These are phyloP conservation scores for Plebejus anna DNA, from an alignment of 2,888 invertebrate genomes.

Conservation along the genomic window DNA sequence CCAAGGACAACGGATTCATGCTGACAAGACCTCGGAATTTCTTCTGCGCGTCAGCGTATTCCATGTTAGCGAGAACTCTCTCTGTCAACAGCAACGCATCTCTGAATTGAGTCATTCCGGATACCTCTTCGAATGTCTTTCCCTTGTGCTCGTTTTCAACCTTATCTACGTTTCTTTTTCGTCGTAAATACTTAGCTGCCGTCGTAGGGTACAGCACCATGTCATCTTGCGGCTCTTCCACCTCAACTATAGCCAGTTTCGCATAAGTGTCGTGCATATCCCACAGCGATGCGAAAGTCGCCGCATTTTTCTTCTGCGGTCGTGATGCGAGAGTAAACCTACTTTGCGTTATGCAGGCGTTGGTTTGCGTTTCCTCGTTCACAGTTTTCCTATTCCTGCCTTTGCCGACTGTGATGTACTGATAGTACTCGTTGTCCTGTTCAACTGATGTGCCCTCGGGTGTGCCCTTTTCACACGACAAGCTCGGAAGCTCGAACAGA, in stretches of 20 bases:
- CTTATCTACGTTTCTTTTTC: slow-evolving; percentile 43
- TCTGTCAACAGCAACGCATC: slow-evolving; percentile 84
- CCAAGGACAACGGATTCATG: slow-evolving; percentile 81
- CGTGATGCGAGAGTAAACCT: slow-evolving; percentile 81
- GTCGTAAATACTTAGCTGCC: slow-evolving; percentile 53
- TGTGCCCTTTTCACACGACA: slow-evolving; percentile 80
- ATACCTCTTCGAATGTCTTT: slow-evolving; percentile 56
- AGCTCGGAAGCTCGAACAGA: slow-evolving; percentile 82
- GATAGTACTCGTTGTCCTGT: slow-evolving; percentile 83
- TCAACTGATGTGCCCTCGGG: slow-evolving; percentile 79
- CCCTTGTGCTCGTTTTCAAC: slow-evolving; percentile 36
- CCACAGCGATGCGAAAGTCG: slow-evolving; percentile 86
- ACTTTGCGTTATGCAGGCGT: slow-evolving; percentile 80
- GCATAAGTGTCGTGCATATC: slow-evolving; percentile 87
- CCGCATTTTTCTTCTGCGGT: slow-evolving; percentile 76
- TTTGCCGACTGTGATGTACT: slow-evolving; percentile 83
- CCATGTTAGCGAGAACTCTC: slow-evolving; percentile 85
- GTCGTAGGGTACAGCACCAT: slow-evolving; percentile 71
- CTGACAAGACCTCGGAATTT: slow-evolving; percentile 83
- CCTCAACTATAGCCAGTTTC: slow-evolving; percentile 54
- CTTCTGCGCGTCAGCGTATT: slow-evolving; percentile 84
- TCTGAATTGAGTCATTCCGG: slow-evolving; percentile 66
- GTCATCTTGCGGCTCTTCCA: slow-evolving; percentile 61
- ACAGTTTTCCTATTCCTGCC: slow-evolving; percentile 84
- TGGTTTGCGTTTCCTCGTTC: slow-evolving; percentile 85